These are phyloP conservation scores for Oncorhynchus tshawytscha DNA, from an alignment of 2,113 vertebrate genomes.

Conservation along the genomic window DNA sequence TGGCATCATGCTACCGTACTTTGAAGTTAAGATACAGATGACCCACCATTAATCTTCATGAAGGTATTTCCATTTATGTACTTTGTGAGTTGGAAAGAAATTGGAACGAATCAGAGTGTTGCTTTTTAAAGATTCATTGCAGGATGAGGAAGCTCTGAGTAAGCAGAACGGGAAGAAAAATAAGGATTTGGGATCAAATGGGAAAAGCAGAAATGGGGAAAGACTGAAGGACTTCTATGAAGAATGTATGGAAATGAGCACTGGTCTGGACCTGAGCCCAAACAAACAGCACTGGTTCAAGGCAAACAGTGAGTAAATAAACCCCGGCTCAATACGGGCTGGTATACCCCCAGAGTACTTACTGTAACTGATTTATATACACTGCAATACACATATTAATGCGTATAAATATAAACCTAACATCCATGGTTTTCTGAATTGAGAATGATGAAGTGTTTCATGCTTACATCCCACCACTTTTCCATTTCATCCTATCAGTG, in stretches of 20 bases:
- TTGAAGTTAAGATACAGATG: conserved; percentile 13
- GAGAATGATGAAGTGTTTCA: too few relatives aligned
- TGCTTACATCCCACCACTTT: too few relatives aligned
- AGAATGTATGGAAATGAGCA: conserved; percentile 73
- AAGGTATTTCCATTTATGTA: conserved; percentile 34
- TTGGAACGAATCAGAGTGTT: conserved; percentile 16
- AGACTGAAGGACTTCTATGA: conserved; percentile 70
- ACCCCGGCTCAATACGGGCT: conserved; percentile 44
- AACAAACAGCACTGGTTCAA: conserved; percentile 73
- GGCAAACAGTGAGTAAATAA: conserved; percentile 74
- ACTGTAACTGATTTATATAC: conserved; percentile 55
- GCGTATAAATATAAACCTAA: neutral
- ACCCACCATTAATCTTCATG: conserved; percentile 28
- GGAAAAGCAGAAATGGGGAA: conserved; percentile 63
- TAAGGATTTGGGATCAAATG: conserved; percentile 53
- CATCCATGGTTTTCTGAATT: neutral
- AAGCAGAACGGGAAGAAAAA: conserved; percentile 56
- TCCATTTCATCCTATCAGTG: too few relatives aligned
- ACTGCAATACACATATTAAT: conserved; percentile 28
- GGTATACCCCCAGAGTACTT: conserved; percentile 49
- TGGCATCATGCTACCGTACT: neutral
- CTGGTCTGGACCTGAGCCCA: conserved; percentile 59
- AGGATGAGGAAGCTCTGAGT: conserved; percentile 59
- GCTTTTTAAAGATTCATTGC: conserved; percentile 65
- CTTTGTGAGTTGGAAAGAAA: conserved; percentile 13